Conservation (phyloP, 2,797 vertebrate genomes). For the Pantherophis alleghaniensis region DNA sequence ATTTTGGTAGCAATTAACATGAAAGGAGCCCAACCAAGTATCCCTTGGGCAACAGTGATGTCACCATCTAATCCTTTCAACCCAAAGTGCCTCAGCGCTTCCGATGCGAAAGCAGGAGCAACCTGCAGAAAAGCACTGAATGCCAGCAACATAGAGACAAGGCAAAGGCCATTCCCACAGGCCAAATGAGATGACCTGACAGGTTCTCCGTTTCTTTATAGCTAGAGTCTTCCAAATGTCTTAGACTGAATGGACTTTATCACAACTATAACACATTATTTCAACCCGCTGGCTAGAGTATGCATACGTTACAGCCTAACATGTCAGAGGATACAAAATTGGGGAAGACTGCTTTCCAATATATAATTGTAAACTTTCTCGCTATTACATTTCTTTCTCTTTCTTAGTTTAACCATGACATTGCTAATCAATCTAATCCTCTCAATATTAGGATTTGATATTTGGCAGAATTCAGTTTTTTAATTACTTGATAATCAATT, state of each 20-base stretch:
- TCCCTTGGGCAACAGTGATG: background rate
- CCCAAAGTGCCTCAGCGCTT: background rate
- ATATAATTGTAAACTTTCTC: background rate
- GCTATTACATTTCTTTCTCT: background rate
- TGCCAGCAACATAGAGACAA: background rate
- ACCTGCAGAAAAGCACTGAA: background rate
- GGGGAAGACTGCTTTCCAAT: background rate
- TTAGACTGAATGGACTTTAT: background rate
- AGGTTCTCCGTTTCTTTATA: background rate
- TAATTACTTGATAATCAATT: background rate
- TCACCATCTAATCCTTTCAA: background rate
- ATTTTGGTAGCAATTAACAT: background rate
- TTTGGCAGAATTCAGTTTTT: constrained; percentile 8
- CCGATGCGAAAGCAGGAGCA: background rate
- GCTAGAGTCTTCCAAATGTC: background rate
- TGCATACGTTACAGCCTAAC: background rate
- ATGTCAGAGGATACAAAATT: background rate
- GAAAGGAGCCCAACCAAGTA: too few species aligned
- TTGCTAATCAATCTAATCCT: background rate
- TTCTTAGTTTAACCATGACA: background rate
- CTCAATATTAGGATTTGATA: background rate
- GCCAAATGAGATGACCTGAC: background rate
- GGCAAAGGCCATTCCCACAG: background rate
- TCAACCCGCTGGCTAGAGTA: background rate
- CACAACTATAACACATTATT: background rate